phyloP scores from a whole-genome alignment of 2,113 vertebrate genomes.

The Malurus alboscapulatus region DNA sequence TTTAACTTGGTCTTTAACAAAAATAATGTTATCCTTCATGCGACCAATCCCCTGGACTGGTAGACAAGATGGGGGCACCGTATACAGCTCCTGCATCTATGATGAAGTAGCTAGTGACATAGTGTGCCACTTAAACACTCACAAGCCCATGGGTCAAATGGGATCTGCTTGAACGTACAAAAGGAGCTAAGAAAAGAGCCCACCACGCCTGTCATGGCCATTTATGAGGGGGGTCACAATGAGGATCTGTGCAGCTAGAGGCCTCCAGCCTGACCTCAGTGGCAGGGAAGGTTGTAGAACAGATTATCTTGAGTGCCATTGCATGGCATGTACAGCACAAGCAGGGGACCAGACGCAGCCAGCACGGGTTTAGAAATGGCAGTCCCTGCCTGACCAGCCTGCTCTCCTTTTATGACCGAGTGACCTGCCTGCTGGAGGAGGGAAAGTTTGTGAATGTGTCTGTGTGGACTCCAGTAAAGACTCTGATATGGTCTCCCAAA shows the following conservation, averaged over 20 bases:
- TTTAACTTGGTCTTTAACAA: background rate
- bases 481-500: background rate
- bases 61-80: background rate
- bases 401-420: background rate
- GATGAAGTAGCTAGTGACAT: background rate
- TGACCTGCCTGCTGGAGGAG: rapidly evolving
- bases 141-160: background rate
- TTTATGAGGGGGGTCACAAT: background rate
- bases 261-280: background rate
- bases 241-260: rapidly evolving
- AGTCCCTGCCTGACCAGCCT: background rate
- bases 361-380: background rate
- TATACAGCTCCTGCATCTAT: background rate
- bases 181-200: background rate
- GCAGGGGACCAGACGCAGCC: background rate
- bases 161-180: background rate
- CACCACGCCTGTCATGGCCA: rapidly evolving
- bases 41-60: background rate
- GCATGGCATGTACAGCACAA: background rate
- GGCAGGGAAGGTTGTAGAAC: background rate
- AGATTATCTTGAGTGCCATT: background rate
- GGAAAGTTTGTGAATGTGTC: rapidly evolving
- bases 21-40: background rate
- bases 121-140: background rate
- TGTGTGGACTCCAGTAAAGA: background rate